Evolutionary conservation across 2,113 vertebrate species (phyloP).

Genomic region (Megaptera novaeangliae): DNA sequence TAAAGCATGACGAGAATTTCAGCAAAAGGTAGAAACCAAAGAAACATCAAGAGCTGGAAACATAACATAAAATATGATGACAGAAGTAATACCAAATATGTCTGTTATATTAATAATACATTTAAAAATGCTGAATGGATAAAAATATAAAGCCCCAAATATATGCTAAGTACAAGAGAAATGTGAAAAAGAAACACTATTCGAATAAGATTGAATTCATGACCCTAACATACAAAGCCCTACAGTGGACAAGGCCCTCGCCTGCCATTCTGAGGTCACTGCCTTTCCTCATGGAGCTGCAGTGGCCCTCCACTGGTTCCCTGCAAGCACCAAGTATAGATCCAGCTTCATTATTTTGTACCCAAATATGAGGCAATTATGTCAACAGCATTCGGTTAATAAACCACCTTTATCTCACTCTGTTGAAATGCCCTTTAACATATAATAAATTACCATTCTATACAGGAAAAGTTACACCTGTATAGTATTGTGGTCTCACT

Average conservation of each 20-base stretch:
- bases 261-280: not conserved
- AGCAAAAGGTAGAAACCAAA: not conserved
- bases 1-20: not conserved
- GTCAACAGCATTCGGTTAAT: not conserved
- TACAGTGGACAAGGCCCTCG: fast-evolving
- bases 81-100: not conserved
- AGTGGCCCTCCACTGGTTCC: not conserved
- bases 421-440: not conserved
- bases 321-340: not conserved
- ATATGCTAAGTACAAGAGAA: not conserved
- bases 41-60: not conserved
- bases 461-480: not conserved
- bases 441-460: not conserved
- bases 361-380: not conserved
- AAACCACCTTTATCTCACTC: not conserved
- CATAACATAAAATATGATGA: not conserved
- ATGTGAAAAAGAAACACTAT: not conserved
- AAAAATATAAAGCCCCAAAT: not conserved
- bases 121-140: not conserved
- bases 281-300: not conserved
- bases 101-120: not conserved
- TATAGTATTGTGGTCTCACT: not conserved
- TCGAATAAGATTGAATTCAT: not conserved
- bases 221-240: not conserved
- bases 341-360: not conserved